Percentiles rank a stretch among this genome's conserved stretches.
These are phyloP conservation scores for Fulica atra DNA, from an alignment of 2,113 vertebrate species.

Conservation along the genomic window DNA sequence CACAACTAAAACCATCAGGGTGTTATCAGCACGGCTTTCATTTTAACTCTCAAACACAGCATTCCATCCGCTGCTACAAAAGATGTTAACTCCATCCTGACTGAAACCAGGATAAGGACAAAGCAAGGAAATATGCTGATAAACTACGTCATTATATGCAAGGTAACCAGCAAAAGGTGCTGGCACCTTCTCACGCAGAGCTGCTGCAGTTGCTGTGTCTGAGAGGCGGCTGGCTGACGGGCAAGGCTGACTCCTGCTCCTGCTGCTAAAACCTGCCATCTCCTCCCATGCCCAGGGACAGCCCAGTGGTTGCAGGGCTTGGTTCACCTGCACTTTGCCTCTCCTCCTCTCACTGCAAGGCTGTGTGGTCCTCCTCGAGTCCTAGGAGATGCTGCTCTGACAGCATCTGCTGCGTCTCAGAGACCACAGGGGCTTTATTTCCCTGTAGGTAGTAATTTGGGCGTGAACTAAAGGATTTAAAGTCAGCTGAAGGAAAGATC, in stretches of 20 bases:
- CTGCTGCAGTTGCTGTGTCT: not conserved
- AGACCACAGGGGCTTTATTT: not conserved
- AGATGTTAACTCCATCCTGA: too few relatives aligned
- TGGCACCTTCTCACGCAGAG: not conserved
- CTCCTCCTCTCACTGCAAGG: not conserved
- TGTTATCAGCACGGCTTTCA: too few relatives aligned
- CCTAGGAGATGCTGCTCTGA: not conserved
- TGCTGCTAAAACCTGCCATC: not conserved
- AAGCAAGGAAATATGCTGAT: not conserved
- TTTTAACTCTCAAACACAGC: too few relatives aligned
- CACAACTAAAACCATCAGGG: too few relatives aligned
- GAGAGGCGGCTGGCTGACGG: not conserved
- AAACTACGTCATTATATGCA: not conserved
- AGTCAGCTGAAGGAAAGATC: not conserved
- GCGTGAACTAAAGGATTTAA: not conserved
- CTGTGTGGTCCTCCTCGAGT: fast-evolving
- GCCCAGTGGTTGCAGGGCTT: not conserved
- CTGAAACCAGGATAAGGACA: too few relatives aligned
- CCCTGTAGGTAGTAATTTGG: not conserved
- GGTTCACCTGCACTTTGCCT: not conserved
- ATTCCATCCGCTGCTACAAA: too few relatives aligned
- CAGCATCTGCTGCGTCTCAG: not conserved
- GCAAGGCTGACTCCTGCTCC: not conserved
- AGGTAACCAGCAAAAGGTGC: not conserved
- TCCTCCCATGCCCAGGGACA: not conserved